Conservation (phyloP, 2,797 vertebrate species). For the Lindbergichthys nudifrons region DNA sequence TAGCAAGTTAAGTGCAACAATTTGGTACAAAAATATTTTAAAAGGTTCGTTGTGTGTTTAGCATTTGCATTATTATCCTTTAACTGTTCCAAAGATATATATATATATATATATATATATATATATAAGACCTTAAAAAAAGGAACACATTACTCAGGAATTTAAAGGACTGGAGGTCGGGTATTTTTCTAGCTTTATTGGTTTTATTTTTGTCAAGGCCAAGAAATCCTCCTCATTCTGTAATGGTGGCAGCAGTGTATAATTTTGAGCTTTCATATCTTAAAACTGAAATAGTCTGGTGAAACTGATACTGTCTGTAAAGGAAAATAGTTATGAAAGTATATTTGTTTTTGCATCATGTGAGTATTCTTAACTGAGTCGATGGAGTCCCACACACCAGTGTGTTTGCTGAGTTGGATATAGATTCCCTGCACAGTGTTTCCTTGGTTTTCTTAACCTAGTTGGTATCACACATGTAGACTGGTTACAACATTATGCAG, state of each 20-base stretch:
- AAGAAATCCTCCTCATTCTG: background rate
- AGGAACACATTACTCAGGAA: background rate
- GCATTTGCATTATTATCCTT: background rate
- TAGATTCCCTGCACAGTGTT: conserved; percentile 19
- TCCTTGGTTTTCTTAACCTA: background rate
- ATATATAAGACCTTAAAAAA: background rate
- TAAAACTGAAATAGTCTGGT: background rate
- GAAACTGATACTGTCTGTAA: background rate
- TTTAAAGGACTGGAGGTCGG: background rate
- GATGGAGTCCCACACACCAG: background rate
- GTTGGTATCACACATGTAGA: background rate
- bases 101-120: too few species aligned
- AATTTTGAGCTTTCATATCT: background rate
- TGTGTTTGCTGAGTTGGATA: background rate
- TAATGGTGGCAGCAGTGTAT: background rate
- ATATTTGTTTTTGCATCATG: background rate
- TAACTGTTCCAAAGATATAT: too few species aligned
- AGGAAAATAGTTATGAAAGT: background rate
- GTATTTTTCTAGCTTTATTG: background rate
- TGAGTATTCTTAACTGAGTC: background rate
- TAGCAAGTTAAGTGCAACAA: background rate
- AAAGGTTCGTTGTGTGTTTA: background rate
- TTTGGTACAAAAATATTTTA: background rate
- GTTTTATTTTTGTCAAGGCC: background rate
- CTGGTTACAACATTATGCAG: conserved; percentile 5